Conservation (phyloP, 2,888 invertebrate genomes). For the Oscheius sp. region DNA sequence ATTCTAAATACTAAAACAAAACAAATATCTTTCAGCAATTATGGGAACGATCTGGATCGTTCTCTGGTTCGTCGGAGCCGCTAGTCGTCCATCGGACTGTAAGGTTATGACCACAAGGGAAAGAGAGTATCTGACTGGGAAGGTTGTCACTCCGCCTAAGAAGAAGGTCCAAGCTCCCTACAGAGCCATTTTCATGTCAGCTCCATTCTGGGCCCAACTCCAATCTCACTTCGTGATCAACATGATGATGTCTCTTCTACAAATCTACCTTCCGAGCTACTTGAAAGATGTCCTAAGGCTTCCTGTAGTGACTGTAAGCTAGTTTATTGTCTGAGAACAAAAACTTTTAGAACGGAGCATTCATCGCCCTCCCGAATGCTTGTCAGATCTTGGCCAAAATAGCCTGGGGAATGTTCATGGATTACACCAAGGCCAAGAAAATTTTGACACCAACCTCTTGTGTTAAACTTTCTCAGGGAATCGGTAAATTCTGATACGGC, state of each 20-base stretch:
- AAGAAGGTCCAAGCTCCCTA: slow-evolving; percentile 42
- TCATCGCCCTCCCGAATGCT: slow-evolving; percentile 61
- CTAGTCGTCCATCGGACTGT: slow-evolving; percentile 55
- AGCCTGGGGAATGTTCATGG: slow-evolving; percentile 56
- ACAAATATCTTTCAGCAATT: slow-evolving; percentile 39
- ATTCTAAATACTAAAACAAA: background rate
- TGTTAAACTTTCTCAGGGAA: slow-evolving; percentile 54
- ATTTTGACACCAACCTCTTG: slow-evolving; percentile 49
- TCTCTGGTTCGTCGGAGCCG: slow-evolving; percentile 44
- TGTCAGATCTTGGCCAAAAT: slow-evolving; percentile 58
- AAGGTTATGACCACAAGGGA: slow-evolving; percentile 53
- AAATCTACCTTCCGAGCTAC: slow-evolving; percentile 64
- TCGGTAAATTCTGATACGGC: slow-evolving; percentile 40
- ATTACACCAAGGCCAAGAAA: slow-evolving; percentile 52
- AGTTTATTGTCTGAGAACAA: background rate
- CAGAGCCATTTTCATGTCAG: slow-evolving; percentile 46
- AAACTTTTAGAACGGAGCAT: slow-evolving; percentile 59
- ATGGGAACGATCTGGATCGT: slow-evolving; percentile 47
- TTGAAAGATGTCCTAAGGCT: slow-evolving; percentile 62
- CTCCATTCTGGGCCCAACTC: slow-evolving; percentile 51
- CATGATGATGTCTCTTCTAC: slow-evolving; percentile 57
- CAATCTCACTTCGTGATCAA: slow-evolving; percentile 56
- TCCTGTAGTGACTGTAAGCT: slow-evolving; percentile 50
- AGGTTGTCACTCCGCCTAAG: slow-evolving; percentile 39
- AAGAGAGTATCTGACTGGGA: slow-evolving; percentile 47